Conservation (phyloP, 1,140 invertebrate genomes). For the Diploscapter pachys region DNA sequence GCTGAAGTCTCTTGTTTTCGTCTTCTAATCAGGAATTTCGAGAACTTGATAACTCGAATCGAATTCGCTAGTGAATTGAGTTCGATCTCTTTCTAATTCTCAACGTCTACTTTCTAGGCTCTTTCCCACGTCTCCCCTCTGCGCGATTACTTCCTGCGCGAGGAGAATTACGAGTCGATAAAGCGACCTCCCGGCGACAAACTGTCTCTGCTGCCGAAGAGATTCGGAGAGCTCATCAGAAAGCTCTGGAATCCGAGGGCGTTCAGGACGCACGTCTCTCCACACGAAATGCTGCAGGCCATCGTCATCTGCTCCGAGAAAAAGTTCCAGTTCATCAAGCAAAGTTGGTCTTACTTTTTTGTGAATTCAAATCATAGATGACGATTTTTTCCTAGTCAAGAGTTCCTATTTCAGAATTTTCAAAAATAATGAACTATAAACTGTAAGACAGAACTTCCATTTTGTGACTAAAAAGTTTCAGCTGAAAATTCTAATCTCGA, state of each 20-base stretch:
- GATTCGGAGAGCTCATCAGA: constrained; percentile 91
- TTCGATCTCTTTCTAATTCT: not conserved
- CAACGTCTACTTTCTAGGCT: constrained; percentile 66
- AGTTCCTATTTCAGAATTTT: not conserved
- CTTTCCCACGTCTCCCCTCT: constrained; percentile 89
- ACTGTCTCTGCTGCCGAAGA: constrained; percentile 76
- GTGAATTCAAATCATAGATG: not conserved
- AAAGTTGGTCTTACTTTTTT: constrained; percentile 62
- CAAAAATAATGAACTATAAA: not conserved
- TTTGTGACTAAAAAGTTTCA: too few species aligned
- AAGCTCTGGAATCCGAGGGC: constrained; percentile 99
- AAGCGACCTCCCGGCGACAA: constrained; percentile 88
- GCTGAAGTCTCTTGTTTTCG: constrained; percentile 15
- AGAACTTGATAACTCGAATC: not conserved
- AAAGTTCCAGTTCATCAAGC: constrained; percentile 94
- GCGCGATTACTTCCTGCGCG: constrained; percentile 87
- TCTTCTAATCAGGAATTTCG: too few species aligned
- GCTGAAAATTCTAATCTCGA: not conserved
- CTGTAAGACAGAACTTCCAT: too few species aligned
- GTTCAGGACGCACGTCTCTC: constrained; percentile 98
- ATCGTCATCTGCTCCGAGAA: constrained; percentile 97
- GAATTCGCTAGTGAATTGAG: not conserved
- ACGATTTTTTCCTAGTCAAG: too few species aligned
- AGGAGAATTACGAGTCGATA: constrained; percentile 83
- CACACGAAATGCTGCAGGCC: constrained; percentile 99